These are phyloP conservation scores for Troilus luridus DNA, from an alignment of 2,888 invertebrate genomes.

Conservation along the genomic window DNA sequence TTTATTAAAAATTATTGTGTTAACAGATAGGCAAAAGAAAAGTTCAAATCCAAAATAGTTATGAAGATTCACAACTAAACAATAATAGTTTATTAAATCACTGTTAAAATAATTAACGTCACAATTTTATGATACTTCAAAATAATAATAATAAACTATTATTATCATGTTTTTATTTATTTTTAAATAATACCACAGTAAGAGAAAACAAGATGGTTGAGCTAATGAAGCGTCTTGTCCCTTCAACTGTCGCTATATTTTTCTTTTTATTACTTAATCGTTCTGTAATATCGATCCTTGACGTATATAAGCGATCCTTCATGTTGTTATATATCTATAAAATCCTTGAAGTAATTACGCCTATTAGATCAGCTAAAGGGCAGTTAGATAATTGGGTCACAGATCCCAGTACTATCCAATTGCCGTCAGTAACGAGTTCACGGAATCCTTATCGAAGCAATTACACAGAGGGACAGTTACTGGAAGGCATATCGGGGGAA, in stretches of 20 bases:
- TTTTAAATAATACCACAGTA: no score
- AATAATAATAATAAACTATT: no score
- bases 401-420: not conserved
- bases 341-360: not conserved
- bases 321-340: not conserved
- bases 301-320: not conserved
- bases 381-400: conserved; percentile 27
- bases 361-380: not conserved
- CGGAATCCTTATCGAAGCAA: conserved; percentile 6
- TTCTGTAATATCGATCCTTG: not conserved
- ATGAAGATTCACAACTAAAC: no score
- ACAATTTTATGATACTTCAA: no score
- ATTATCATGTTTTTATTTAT: no score
- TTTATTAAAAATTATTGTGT: no score
- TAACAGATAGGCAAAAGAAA: no score
- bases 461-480: not conserved
- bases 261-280: not conserved
- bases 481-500: not conserved
- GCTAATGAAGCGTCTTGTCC: not conserved
- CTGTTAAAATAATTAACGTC: no score
- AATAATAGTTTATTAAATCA: no score
- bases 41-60: no score
- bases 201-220: not conserved
- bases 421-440: not conserved
- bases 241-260: not conserved